phyloP scores from a whole-genome alignment of 2,797 vertebrate species.

The Choloepus didactylus region DNA sequence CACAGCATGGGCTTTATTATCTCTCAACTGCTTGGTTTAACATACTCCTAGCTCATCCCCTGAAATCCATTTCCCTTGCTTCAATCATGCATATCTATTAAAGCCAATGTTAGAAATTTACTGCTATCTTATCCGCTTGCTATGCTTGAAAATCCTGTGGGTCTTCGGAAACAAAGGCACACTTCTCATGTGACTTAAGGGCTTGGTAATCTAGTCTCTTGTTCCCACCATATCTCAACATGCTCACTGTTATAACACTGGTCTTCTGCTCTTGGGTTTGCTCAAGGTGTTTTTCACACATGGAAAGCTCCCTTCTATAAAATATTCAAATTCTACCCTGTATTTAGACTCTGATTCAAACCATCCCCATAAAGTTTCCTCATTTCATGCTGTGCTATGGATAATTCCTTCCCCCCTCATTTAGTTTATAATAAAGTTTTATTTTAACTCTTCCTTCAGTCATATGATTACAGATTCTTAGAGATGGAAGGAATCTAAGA shows the following conservation, averaged over 20 bases:
- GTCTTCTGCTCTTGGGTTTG: not conserved
- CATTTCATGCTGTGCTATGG: not conserved
- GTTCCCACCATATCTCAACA: no score
- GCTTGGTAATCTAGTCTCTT: no score
- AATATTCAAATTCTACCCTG: not conserved
- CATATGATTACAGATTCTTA: not conserved
- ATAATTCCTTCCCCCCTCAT: not conserved
- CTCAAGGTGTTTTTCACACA: not conserved
- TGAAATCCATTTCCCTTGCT: not conserved
- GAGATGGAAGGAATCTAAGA: not conserved
- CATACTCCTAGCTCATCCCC: not conserved
- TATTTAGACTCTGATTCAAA: not conserved
- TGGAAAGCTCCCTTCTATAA: not conserved
- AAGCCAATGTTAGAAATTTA: not conserved
- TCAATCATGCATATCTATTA: not conserved
- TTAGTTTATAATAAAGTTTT: not conserved
- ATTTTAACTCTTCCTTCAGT: not conserved
- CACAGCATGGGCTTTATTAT: not conserved
- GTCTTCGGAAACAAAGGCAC: not conserved
- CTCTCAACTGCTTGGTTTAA: not conserved
- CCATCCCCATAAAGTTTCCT: not conserved
- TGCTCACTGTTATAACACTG: rapidly evolving
- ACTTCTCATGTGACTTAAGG: not conserved
- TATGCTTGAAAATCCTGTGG: not conserved
- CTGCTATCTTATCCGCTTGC: no score